Conservation (phyloP, 2,113 vertebrate species). For the Colaptes auratus region DNA sequence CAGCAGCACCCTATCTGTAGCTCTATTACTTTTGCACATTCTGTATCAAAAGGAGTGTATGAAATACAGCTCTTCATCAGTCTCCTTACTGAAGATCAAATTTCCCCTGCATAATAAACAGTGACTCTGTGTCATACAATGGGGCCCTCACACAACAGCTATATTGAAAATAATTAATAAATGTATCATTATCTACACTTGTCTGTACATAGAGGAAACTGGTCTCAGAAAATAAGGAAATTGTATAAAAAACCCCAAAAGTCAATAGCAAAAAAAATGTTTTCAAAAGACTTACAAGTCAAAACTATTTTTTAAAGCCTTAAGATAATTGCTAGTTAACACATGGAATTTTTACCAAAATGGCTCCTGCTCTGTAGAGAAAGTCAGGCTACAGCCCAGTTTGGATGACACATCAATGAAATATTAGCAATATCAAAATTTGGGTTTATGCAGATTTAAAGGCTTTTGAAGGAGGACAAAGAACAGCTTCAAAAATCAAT, state of each 20-base stretch:
- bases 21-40: background rate
- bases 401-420: background rate
- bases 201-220: background rate
- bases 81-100: background rate
- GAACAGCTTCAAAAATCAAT: background rate
- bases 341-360: background rate
- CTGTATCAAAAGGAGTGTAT: background rate
- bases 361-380: background rate
- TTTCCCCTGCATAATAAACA: slow-evolving; percentile 1
- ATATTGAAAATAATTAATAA: background rate
- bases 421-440: background rate
- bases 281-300: background rate
- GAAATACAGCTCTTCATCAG: slow-evolving; percentile 2
- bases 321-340: background rate
- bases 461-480: background rate
- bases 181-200: background rate
- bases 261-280: background rate
- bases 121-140: background rate
- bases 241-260: background rate
- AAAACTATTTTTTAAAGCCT: background rate
- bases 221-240: background rate
- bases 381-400: background rate
- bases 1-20: background rate
- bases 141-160: background rate
- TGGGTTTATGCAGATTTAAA: background rate